These are phyloP conservation scores for Piscicola geometra DNA, from an alignment of 2,888 invertebrate species.

Conservation along the genomic window DNA sequence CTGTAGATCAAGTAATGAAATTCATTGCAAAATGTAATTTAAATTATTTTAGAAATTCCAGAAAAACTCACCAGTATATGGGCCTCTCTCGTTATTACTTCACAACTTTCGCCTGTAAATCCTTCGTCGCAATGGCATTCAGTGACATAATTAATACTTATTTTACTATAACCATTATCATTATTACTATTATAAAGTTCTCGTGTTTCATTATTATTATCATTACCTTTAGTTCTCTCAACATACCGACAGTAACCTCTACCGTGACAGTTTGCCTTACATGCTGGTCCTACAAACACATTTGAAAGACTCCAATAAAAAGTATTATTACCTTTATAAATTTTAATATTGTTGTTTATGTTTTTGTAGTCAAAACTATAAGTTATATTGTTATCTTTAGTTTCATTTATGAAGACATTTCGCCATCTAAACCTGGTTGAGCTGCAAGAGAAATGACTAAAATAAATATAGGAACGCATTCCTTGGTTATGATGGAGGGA, in stretches of 20 bases:
- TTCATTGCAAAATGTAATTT: not conserved
- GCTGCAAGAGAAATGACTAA: too few relatives aligned
- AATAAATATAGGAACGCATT: too few relatives aligned
- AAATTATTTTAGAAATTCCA: not conserved
- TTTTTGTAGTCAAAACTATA: not conserved
- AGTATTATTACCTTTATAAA: too few relatives aligned
- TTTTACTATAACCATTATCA: too few relatives aligned
- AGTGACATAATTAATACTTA: too few relatives aligned
- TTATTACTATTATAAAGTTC: too few relatives aligned
- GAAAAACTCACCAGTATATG: not conserved
- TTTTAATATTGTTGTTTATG: not conserved
- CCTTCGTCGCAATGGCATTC: not conserved
- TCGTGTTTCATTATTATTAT: too few relatives aligned
- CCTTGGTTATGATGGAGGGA: too few relatives aligned
- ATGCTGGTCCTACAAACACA: not conserved
- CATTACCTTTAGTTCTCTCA: not conserved
- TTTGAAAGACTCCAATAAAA: not conserved
- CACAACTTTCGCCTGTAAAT: not conserved
- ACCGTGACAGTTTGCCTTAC: not conserved
- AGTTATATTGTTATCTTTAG: not conserved
- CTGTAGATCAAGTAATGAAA: too few relatives aligned
- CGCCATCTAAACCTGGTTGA: not conserved
- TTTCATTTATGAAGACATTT: not conserved
- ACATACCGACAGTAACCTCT: not conserved
- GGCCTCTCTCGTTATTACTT: not conserved